These are phyloP conservation scores for Microplitis deprimator DNA, from an alignment of 2,888 invertebrate genomes.

Conservation along the genomic window DNA sequence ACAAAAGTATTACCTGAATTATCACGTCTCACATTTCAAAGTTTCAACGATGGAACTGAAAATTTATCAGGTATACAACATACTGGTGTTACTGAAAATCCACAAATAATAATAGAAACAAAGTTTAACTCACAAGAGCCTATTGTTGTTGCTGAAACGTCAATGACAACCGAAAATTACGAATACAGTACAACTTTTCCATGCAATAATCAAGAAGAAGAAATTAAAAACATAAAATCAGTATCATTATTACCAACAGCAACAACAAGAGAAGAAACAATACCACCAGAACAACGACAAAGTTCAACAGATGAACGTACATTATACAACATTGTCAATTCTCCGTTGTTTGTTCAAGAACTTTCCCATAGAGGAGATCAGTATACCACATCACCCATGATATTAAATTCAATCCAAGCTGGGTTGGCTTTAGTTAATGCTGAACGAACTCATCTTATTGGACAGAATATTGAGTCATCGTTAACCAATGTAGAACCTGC, in stretches of 20 bases:
- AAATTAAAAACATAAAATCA: conserved; percentile 51
- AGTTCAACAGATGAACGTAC: conserved; percentile 21
- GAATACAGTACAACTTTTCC: conserved; percentile 55
- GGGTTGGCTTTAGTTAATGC: background rate
- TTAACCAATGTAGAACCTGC: too few relatives aligned
- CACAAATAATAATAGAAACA: background rate
- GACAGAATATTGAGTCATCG: background rate
- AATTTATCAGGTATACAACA: background rate
- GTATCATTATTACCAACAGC: conserved; percentile 44
- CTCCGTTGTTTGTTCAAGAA: conserved; percentile 7
- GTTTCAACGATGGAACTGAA: background rate
- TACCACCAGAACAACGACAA: conserved; percentile 42
- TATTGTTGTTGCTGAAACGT: conserved; percentile 64
- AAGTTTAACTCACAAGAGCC: conserved; percentile 54
- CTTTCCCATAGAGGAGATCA: conserved; percentile 14
- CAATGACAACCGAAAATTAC: conserved; percentile 26
- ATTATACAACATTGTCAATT: conserved; percentile 5
- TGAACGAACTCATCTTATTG: conserved; percentile 12
- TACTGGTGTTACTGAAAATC: background rate
- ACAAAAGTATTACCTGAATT: conserved; percentile 4
- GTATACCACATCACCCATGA: background rate
- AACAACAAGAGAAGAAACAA: conserved; percentile 22
- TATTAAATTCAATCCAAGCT: background rate
- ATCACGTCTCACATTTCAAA: background rate
- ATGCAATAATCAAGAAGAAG: conserved; percentile 49